Evolutionary conservation across 2,888 invertebrate species (phyloP), one percentile per base, ranked within the genome.

Genomic region (Eupithecia subfuscata): DNA sequence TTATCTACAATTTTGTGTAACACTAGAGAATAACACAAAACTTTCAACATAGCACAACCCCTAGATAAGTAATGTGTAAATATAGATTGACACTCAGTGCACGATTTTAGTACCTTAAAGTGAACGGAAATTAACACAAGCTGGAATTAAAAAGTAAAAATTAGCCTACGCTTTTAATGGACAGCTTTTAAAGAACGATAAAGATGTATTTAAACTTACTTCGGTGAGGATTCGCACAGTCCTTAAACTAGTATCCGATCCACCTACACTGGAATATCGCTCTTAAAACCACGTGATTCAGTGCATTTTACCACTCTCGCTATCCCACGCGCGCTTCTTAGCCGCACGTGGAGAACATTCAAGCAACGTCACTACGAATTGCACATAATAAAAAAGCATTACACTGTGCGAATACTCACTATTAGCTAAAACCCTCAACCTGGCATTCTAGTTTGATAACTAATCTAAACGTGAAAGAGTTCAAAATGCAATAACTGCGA

Each of bases 1-100:
- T 91, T 92, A 93, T 93, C 92, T 93, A 92, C 90, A 92, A 92
- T 90, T 91, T 90, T 91, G 93, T 93, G 93, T 92, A 73, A 73
- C 64, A 65, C 70, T 67, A 75, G 60, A 89, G 87, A 87, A 88
- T 83, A 91, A 93, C 92, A 93, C 92, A 93, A 92, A 92, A 92
- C 86, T 80, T 89, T 88, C 84, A 90, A 90, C 86, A 91, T 87
- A 92, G 92, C 91, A 88, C 84, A 89, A 87, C 88, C 87, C 86
- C 87, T 85, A 87, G 81, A 80, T 76, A 73, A n/a, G n/a, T n/a
- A n/a, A 64, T 16, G 82, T 77, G 63, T 64, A 81, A 80, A 78
- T 86, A 90, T 88, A 89, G 88, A 89, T 91, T 88, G 85, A 93
- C 92, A 93, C 92, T 90, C 92, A 91, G 94, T 94, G 94, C 94